These are phyloP conservation scores for Pipistrellus nathusii DNA, from an alignment of 2,797 vertebrate species.

Conservation along the genomic window DNA sequence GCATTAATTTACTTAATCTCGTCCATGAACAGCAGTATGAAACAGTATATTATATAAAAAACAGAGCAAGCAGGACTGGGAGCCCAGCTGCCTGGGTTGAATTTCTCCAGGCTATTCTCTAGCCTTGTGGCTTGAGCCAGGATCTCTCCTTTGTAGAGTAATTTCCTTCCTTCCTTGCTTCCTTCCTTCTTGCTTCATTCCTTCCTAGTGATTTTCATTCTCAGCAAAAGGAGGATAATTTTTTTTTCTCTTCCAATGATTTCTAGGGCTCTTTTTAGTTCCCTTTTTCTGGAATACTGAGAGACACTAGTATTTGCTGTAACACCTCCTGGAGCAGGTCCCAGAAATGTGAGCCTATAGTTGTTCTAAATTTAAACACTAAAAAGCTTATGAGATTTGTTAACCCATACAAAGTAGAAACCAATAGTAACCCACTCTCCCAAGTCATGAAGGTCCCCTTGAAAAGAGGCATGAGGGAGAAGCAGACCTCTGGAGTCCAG, in stretches of 20 bases:
- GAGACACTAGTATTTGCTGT: conserved; percentile 13
- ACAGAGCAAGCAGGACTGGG: background rate
- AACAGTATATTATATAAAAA: background rate
- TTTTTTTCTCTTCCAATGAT: conserved; percentile 1
- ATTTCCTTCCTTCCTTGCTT: background rate
- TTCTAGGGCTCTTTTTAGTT: conserved; percentile 41
- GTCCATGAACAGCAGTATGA: background rate
- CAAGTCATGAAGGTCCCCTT: background rate
- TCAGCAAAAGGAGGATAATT: background rate
- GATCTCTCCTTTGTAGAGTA: background rate
- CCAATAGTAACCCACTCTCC: background rate
- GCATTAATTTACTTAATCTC: background rate
- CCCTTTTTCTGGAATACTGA: conserved; percentile 36
- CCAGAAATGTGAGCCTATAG: conserved; percentile 62
- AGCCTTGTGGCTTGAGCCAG: background rate
- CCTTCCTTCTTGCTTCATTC: too few relatives aligned
- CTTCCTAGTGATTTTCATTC: background rate
- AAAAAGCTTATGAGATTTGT: conserved; percentile 62
- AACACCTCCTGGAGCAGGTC: conserved; percentile 54
- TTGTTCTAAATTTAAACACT: conserved; percentile 63
- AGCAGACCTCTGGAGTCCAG: background rate
- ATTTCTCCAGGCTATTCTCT: background rate
- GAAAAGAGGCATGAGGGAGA: background rate
- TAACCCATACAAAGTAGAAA: conserved; percentile 25
- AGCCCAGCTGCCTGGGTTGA: background rate